Evolutionary conservation across 2,888 invertebrate species (phyloP), one percentile per base, ranked within the genome.

Genomic region (Heteropelma amictum): DNA sequence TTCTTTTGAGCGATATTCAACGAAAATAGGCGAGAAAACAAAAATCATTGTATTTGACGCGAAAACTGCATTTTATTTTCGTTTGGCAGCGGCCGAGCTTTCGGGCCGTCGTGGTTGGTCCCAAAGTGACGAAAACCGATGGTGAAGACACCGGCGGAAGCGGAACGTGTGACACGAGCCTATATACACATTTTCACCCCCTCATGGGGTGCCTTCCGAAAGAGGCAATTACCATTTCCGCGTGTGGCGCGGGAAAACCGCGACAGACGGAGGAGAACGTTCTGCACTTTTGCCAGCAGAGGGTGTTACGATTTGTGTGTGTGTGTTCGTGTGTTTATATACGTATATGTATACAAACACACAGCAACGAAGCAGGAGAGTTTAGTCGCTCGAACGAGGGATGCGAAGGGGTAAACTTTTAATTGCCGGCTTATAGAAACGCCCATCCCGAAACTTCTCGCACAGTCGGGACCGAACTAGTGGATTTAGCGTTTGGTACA

Each of bases 361-460:
- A n/a, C n/a, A n/a, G n/a, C n/a, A n/a, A n/a, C n/a, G n/a, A 12
- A 45, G 7, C 10, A n/a, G 47, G 21, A 8, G 3, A 23, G 33
- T 7, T n/a, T 35, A 60, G 2, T 33, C 6, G 21, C n/a, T 10
- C 35, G 23, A 23, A 12, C 23, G 14, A 26, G 3, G 14, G 10
- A 35, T 17, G 35, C 7, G 14, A 51, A 72, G 40, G 67, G 47
- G 54, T 63, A 76, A 82, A 82, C 77, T 82, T 82, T 82, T 81
- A 82, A 81, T 81, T 81, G 75, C 72, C 69, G 45, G 65, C 56
- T 77, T 77, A 79, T 78, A 74, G 77, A n/a, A 76, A 72, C 76
- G 56, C 12, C 17, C 49, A 54, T 67, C 61, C 53, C 23, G 33
- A 42, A 71, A 68, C 47, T 75, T n/a, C 30, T 30, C 23, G 23